Evolutionary conservation across 2,113 vertebrate species (phyloP).

Genomic region (Circaetus gallicus): DNA sequence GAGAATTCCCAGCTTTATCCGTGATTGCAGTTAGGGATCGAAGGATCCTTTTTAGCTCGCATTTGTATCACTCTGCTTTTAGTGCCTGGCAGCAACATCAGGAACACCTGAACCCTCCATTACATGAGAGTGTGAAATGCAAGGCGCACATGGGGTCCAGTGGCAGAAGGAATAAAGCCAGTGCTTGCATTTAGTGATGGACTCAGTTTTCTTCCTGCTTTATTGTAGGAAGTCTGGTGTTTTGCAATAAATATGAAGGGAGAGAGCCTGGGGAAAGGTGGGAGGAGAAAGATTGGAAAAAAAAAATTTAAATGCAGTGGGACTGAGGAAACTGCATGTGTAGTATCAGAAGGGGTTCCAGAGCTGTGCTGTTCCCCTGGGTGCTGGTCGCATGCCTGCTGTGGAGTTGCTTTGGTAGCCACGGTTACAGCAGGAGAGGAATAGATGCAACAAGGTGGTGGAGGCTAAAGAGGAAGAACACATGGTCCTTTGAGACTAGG

Average conservation of each 20-base stretch:
- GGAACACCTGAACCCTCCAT: slow-evolving; percentile 47
- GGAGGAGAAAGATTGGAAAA: not conserved
- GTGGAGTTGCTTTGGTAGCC: not conserved
- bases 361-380: not conserved
- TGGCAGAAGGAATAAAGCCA: not conserved
- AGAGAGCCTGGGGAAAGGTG: not conserved
- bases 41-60: slow-evolving; percentile 19
- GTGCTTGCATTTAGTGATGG: not conserved
- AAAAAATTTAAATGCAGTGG: not conserved
- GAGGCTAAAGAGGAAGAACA: not conserved
- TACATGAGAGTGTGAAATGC: not conserved
- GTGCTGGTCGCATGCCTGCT: not conserved
- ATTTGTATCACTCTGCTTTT: slow-evolving; percentile 33
- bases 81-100: slow-evolving; percentile 28
- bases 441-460: not conserved
- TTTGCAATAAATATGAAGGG: not conserved
- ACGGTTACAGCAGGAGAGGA: not conserved
- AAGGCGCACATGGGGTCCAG: not conserved
- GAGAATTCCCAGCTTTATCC: slow-evolving; percentile 59
- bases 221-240: not conserved
- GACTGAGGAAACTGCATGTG: not conserved
- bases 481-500: not conserved
- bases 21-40: not conserved
- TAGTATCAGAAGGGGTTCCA: not conserved
- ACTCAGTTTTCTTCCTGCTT: not conserved